Evolutionary conservation across 2,113 vertebrate genomes (phyloP), one percentile per base, ranked within the genome.

Genomic region (Paracanthobrama guichenoti): DNA sequence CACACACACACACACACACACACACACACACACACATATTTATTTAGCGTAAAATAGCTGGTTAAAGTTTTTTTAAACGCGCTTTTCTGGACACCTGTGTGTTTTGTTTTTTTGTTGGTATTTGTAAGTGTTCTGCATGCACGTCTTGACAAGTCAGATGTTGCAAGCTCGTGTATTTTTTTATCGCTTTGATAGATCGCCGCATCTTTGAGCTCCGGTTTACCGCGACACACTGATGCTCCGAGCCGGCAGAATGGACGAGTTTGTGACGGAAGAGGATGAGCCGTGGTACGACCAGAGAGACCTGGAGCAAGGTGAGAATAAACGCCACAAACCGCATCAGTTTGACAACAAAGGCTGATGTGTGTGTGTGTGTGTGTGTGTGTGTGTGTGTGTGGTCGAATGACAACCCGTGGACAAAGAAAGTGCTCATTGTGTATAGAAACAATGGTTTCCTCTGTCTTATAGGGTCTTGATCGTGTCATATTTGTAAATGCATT

Each of bases 271-370:
- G 26, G 97, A 97, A 89, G 97, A 99, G 89, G 97, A 99, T 82
- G 97, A 99, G 90, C 95, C 96, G 53, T 99, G 97, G 97, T 99
- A 98, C 91, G 97, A 97, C 84, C 97, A 98, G 90, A 94, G 97
- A 88, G 97, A 99, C 89, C 95, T 99, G 92, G 97, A 99, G 91
- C 98, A 98, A 93, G 98, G 98, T 99, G 90, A 94, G 94, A 28
- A 50, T 55, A 50, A 11, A 53, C 18, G 14, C 46, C 16, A 26
- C 42, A 59, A 72, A 59, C 50, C 48, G 28, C 55, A 59, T 59
- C 53, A n/a, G 75, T 77, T 59, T 79, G 77, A 46, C 59, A 67
- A 67, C 9, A 39, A 71, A 55, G 48, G 10, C 1, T 13, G 44
- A 3, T 14, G n/a, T 4, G n/a, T 44, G 35, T 48, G 11, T 48